Evolutionary conservation across 2,113 vertebrate genomes (phyloP).

Genomic region (Tinamus guttatus): DNA sequence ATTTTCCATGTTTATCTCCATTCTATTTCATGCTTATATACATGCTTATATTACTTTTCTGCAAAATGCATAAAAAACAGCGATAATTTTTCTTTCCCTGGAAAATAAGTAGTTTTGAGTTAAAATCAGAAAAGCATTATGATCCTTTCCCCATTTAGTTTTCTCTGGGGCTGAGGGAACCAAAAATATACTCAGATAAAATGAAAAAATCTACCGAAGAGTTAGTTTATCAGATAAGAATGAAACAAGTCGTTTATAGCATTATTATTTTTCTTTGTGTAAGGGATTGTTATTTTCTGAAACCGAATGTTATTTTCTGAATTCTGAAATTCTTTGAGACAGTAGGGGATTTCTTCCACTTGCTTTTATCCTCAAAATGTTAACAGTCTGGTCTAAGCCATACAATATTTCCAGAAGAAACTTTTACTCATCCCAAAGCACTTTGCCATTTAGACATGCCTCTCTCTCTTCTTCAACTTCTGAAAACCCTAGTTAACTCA

Average conservation of each 20-base stretch:
- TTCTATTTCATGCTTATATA: not conserved
- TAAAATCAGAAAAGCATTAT: not conserved
- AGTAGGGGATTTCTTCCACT: constrained; percentile 16
- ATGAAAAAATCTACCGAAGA: not conserved
- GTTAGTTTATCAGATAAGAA: not conserved
- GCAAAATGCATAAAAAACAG: not conserved
- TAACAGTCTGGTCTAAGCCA: not conserved
- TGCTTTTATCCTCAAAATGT: not conserved
- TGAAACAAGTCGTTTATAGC: not conserved
- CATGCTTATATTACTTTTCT: constrained; percentile 25
- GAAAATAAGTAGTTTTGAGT: not conserved
- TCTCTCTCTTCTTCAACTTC: not conserved
- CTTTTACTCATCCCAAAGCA: not conserved
- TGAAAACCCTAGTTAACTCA: not conserved
- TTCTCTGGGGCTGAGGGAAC: not conserved
- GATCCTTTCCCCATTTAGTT: not conserved
- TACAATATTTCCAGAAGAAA: not conserved
- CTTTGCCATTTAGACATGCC: not conserved
- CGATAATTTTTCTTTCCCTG: not conserved
- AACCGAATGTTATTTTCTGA: not conserved
- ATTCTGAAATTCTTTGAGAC: not conserved
- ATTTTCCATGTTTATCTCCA: constrained; percentile 15
- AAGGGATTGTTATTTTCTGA: constrained; percentile 17
- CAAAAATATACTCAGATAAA: not conserved
- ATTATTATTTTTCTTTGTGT: not conserved